phyloP scores from a whole-genome alignment of 2,113 vertebrate species.

The Columba livia region DNA sequence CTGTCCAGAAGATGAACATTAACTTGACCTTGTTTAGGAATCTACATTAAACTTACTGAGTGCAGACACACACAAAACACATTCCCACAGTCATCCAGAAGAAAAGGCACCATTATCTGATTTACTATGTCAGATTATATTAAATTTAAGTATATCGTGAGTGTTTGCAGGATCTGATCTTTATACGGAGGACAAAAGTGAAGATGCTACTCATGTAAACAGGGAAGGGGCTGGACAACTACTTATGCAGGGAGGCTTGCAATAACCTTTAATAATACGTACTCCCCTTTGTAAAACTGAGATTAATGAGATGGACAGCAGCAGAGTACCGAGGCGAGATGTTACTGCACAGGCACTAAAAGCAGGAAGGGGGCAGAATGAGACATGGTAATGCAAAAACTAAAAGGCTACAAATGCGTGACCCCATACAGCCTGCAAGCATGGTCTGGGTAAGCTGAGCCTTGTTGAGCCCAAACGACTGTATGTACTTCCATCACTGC shows the following conservation, averaged over 20 bases:
- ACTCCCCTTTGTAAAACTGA: background rate
- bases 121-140: no score
- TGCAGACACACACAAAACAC: background rate
- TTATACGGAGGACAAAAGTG: background rate
- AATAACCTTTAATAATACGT: background rate
- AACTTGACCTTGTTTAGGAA: background rate
- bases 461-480: background rate
- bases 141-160: background rate
- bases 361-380: background rate
- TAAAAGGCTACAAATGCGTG: accelerated
- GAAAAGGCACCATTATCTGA: background rate
- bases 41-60: background rate
- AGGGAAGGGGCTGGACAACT: background rate
- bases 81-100: background rate
- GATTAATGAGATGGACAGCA: background rate
- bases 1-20: accelerated
- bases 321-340: accelerated
- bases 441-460: background rate
- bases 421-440: accelerated
- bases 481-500: accelerated
- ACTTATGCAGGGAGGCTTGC: background rate
- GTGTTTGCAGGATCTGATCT: background rate
- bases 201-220: accelerated
- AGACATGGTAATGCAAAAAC: background rate
- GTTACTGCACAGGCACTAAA: no score